phyloP scores from a whole-genome alignment of 2,888 invertebrate genomes.

The Tromatobia lineatoria region DNA sequence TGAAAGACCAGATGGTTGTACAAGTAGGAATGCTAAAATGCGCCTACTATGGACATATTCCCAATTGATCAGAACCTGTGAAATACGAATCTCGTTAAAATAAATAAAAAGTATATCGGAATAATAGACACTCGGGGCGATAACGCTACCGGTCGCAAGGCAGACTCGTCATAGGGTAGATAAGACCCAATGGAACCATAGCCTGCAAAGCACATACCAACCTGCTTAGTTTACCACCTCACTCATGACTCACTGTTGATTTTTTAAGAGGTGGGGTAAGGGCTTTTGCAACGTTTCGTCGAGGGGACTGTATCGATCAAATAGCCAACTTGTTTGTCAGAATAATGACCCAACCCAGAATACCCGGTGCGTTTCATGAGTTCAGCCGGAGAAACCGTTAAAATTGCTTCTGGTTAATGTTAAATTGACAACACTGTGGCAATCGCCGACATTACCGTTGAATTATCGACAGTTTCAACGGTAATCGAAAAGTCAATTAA shows the following conservation, averaged over 20 bases:
- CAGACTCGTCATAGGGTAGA: slow-evolving; percentile 68
- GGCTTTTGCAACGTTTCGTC: slow-evolving; percentile 66
- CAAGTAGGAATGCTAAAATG: not conserved
- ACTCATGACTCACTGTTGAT: slow-evolving; percentile 71
- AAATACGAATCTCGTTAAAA: not conserved
- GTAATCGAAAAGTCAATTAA: not conserved
- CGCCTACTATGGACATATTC: not conserved
- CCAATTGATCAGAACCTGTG: not conserved
- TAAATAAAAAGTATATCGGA: not conserved
- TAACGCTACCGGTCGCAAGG: slow-evolving; percentile 17
- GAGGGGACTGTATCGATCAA: slow-evolving; percentile 75
- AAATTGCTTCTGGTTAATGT: slow-evolving; percentile 42
- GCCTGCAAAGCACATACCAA: slow-evolving; percentile 64
- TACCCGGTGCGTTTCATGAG: slow-evolving; percentile 49
- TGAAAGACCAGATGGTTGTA: not conserved
- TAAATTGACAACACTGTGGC: not conserved
- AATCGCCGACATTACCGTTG: not conserved
- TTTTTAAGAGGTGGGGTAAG: slow-evolving; percentile 54
- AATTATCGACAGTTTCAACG: not conserved
- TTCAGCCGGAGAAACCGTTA: slow-evolving; percentile 44
- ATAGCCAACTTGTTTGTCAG: slow-evolving; percentile 76
- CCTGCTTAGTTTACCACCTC: slow-evolving; percentile 57
- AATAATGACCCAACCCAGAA: slow-evolving; percentile 68
- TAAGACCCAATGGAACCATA: slow-evolving; percentile 70
- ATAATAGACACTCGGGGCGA: slow-evolving; percentile 33